phyloP scores from a whole-genome alignment of 2,113 vertebrate genomes.

The Dromiciops gliroides region DNA sequence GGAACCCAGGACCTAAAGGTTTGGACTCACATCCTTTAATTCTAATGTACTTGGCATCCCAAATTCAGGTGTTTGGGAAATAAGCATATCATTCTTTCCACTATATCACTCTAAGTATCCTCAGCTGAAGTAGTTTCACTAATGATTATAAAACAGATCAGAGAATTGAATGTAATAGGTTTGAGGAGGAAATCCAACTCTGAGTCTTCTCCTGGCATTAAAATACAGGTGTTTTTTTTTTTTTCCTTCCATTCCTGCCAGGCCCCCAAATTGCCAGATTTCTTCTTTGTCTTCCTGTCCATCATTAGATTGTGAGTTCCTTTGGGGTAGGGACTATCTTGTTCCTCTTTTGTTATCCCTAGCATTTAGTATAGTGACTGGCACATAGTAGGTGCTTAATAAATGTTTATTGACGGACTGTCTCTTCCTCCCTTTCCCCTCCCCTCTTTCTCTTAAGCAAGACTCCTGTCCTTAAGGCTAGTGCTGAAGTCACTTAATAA shows the following conservation, averaged over 20 bases:
- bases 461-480: conserved; percentile 44
- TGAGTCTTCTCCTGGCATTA: conserved; percentile 2
- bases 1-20: neutral
- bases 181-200: conserved; percentile 26
- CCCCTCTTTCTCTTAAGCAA: conserved; percentile 15
- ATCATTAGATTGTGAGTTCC: neutral
- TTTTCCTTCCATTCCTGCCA: neutral
- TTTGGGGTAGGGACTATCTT: neutral
- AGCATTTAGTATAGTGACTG: neutral
- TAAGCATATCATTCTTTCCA: neutral
- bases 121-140: neutral
- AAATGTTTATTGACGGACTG: neutral
- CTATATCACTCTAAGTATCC: neutral
- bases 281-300: neutral
- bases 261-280: neutral
- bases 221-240: neutral
- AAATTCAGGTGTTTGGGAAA: neutral
- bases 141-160: neutral
- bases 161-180: neutral
- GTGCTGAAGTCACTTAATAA: conserved; percentile 36
- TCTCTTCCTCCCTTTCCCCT: neutral
- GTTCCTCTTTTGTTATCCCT: neutral
- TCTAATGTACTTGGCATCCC: neutral
- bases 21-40: neutral
- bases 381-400: neutral